These are phyloP conservation scores for Kryphioiulus occultus DNA, from an alignment of 2,888 invertebrate genomes.

Conservation along the genomic window DNA sequence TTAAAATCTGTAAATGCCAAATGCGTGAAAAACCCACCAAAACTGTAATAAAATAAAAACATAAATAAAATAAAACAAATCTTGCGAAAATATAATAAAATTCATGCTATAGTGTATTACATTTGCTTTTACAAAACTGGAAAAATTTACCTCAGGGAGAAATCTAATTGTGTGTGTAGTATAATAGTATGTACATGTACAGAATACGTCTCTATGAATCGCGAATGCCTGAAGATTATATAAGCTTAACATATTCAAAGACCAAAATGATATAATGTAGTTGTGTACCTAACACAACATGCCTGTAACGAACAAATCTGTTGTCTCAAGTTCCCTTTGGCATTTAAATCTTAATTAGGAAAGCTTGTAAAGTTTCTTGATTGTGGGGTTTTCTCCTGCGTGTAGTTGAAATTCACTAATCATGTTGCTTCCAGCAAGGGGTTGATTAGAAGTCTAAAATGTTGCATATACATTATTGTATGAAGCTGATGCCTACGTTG, in stretches of 20 bases:
- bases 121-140: too few relatives aligned
- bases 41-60: too few relatives aligned
- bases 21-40: too few relatives aligned
- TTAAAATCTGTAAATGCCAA: too few relatives aligned
- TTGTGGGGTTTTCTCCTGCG: background rate
- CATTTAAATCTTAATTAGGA: conserved; percentile 3
- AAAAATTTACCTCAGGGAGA: too few relatives aligned
- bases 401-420: background rate
- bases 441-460: background rate
- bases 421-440: background rate
- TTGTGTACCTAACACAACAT: background rate
- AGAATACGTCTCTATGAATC: too few relatives aligned
- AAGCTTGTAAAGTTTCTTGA: conserved; percentile 1
- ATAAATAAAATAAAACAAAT: too few relatives aligned
- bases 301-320: background rate
- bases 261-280: background rate
- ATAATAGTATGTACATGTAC: too few relatives aligned
- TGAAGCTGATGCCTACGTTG: background rate
- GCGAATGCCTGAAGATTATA: background rate
- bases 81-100: too few relatives aligned
- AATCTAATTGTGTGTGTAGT: too few relatives aligned
- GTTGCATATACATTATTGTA: background rate
- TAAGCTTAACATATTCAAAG: background rate
- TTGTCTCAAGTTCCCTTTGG: background rate
- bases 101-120: too few relatives aligned